phyloP scores from a whole-genome alignment of 1,140 invertebrate genomes.

The Nephila pilipes region DNA sequence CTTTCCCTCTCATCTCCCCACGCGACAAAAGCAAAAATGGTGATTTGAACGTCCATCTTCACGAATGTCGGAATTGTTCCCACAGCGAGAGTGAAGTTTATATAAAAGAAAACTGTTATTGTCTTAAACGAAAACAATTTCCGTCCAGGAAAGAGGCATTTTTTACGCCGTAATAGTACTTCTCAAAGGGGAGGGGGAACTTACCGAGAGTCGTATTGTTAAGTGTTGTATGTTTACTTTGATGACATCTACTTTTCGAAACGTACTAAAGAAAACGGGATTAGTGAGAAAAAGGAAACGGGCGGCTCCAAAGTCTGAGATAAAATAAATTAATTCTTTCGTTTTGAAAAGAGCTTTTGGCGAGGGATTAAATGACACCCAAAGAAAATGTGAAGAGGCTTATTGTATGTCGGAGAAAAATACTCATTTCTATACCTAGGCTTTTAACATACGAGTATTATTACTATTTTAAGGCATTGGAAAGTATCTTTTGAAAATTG shows the following conservation, averaged over 20 bases:
- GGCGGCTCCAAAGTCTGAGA: neutral
- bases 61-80: neutral
- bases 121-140: slow-evolving; percentile 49
- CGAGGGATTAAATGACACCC: slow-evolving; percentile 2
- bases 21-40: neutral
- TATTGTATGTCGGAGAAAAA: neutral
- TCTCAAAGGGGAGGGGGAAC: neutral
- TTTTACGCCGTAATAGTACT: neutral
- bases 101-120: slow-evolving; percentile 39
- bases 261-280: slow-evolving; percentile 1
- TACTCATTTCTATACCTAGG: neutral
- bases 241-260: slow-evolving; percentile 46
- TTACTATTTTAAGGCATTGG: too few species aligned
- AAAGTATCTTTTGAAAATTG: too few species aligned
- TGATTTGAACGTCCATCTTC: slow-evolving; percentile 15
- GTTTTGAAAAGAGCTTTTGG: neutral
- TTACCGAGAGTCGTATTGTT: slow-evolving; percentile 18
- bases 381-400: neutral
- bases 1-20: neutral
- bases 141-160: slow-evolving; percentile 7
- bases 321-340: slow-evolving; percentile 36
- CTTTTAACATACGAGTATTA: neutral
- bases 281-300: neutral
- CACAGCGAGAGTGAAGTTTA: slow-evolving; percentile 6
- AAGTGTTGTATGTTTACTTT: slow-evolving; percentile 53